phyloP scores from a whole-genome alignment of 1,140 invertebrate species.

The Neotoxoptera formosana region DNA sequence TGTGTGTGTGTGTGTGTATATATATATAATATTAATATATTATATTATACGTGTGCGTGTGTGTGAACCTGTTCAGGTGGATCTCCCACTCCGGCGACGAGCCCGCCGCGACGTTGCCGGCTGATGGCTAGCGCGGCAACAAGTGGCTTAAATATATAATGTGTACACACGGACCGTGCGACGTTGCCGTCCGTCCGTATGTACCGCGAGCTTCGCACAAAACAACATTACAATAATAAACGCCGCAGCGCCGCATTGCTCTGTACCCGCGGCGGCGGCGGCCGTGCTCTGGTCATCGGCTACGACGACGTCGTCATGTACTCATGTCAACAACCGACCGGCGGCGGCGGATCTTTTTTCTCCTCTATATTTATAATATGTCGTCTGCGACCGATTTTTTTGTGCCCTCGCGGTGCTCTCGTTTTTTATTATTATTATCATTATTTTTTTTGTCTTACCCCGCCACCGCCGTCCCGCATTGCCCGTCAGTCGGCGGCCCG shows the following conservation, averaged over 20 bases:
- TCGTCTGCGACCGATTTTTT: neutral
- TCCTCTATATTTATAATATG: neutral
- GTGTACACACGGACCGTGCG: slow-evolving; percentile 32
- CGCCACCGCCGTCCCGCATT: no score
- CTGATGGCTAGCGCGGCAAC: slow-evolving; percentile 6
- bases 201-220: slow-evolving; percentile 17
- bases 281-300: neutral
- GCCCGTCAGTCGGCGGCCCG: no score
- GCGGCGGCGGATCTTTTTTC: slow-evolving; percentile 12
- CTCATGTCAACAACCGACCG: slow-evolving; percentile 52
- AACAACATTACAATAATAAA: neutral
- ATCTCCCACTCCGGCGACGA: slow-evolving; percentile 43
- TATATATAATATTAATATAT: no score
- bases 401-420: neutral
- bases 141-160: slow-evolving; percentile 25
- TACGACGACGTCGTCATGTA: slow-evolving; percentile 16
- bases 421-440: neutral
- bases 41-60: no score
- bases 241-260: neutral
- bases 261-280: neutral
- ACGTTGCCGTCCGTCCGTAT: slow-evolving; percentile 27
- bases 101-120: slow-evolving; percentile 49
- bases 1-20: no score
- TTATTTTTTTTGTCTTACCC: no score
- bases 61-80: slow-evolving; percentile 55